Evolutionary conservation across 2,797 vertebrate species (phyloP), one percentile per base, ranked within the genome.

Genomic region (Adelosebastes latens): DNA sequence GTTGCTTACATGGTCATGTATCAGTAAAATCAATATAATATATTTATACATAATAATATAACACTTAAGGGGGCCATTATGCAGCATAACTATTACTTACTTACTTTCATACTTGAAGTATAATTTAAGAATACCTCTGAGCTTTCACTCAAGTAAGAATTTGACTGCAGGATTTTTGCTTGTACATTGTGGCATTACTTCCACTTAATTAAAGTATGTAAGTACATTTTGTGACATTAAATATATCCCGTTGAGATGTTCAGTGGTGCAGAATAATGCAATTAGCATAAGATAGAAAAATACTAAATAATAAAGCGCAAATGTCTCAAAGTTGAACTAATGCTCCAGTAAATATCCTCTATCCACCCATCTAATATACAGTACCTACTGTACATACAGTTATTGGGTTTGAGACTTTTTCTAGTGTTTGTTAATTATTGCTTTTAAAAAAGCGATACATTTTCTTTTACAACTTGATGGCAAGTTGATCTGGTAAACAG

Each of bases 81-180:
- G 25, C 6, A 0, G 25, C 20, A 12, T n/a, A 49, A 49, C 1
- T 0, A 49, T 49, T 52, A 31, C 18, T 31, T 9, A 14, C 13
- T 25, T 64, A 39, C 8, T 42, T 64, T 59, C 14, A 64, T 42
- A 63, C 7, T 0, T 24, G 12, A 36, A 42, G 22, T 6, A 42
- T 25, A 64, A 42, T 25, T 42, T 27, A 18, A 0, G 2, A 0
- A 39, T 36, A 24, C 0, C 11, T 55, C 8, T 22, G 20, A 1
- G 9, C 59, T 61, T n/a, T 32, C 4, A n/a, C 59, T 24, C n/a
- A 61, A 22, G 60, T 34, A 22, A 59, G 14, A 9, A 34, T 34
- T n/a, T 34, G 56, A 62, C 18, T 62, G 20, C 20, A 34, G 5
- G 10, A 29, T 3, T 34, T 32, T 32, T 62, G 11, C 10, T 34